phyloP scores from a whole-genome alignment of 2,797 vertebrate genomes.

The Anableps anableps region DNA sequence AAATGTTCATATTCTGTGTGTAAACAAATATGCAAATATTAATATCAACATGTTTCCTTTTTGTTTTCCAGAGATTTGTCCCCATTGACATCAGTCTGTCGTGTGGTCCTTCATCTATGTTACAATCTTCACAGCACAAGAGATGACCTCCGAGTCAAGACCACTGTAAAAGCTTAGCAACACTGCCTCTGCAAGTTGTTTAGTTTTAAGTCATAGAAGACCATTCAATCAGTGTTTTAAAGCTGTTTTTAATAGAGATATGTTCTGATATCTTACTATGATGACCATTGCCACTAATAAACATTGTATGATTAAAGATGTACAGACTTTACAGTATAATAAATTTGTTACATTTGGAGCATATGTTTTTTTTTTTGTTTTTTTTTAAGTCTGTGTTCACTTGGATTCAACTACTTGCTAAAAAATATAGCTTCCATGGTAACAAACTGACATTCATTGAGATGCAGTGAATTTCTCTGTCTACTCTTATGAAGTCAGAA shows the following conservation, averaged over 20 bases:
- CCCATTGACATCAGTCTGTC: slow-evolving; percentile 60
- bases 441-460: neutral
- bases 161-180: neutral
- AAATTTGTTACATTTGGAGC: neutral
- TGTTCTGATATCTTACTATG: neutral
- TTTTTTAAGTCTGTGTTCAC: neutral
- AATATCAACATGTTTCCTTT: slow-evolving; percentile 2
- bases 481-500: neutral
- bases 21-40: neutral
- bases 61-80: slow-evolving; percentile 75
- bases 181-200: neutral
- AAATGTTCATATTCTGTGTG: neutral
- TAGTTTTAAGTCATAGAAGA: neutral
- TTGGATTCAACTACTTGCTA: neutral
- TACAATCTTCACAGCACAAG: slow-evolving; percentile 29
- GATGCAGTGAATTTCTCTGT: neutral
- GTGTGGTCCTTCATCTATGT: slow-evolving; percentile 18
- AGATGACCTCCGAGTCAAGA: slow-evolving; percentile 47
- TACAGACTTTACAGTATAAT: neutral
- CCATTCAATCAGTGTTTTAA: neutral
- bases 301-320: neutral
- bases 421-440: neutral
- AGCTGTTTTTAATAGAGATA: neutral
- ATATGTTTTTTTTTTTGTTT: neutral
- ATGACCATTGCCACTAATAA: neutral